phyloP scores from a whole-genome alignment of 2,888 invertebrate species.

The Leucophenga maculata region DNA sequence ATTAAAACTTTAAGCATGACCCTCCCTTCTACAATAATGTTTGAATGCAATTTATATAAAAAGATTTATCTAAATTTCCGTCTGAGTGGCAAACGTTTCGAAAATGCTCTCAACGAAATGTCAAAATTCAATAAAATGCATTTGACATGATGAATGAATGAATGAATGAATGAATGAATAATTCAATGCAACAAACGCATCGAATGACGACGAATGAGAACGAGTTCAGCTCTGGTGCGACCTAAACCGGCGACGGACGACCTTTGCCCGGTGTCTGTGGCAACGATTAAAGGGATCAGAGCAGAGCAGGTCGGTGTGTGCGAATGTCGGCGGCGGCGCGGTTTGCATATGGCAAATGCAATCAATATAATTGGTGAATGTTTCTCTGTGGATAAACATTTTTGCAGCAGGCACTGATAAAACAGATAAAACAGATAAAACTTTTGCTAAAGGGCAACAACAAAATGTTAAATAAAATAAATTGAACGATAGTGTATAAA shows the following conservation, averaged over 20 bases:
- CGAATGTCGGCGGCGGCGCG: background rate
- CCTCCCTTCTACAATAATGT: no score
- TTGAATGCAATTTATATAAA: no score
- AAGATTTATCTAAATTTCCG: background rate
- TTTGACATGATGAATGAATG: background rate
- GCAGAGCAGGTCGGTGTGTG: background rate
- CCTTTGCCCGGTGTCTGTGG: no score
- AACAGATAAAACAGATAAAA: background rate
- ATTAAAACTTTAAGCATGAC: no score
- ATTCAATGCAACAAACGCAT: background rate
- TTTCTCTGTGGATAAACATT: background rate
- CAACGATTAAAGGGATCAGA: background rate
- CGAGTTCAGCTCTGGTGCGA: background rate
- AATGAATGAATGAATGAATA: background rate
- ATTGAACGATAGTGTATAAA: background rate
- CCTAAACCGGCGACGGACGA: no score
- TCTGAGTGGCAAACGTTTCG: background rate
- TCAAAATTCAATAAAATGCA: slow-evolving; percentile 5
- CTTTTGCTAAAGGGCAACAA: background rate
- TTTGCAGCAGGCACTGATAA: background rate
- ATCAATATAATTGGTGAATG: background rate
- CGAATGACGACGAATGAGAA: background rate
- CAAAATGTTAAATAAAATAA: background rate
- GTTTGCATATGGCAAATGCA: background rate
- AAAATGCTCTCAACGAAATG: slow-evolving; percentile 1